phyloP scores from a whole-genome alignment of 2,113 vertebrate genomes.

The Triplophysa dalaica region DNA sequence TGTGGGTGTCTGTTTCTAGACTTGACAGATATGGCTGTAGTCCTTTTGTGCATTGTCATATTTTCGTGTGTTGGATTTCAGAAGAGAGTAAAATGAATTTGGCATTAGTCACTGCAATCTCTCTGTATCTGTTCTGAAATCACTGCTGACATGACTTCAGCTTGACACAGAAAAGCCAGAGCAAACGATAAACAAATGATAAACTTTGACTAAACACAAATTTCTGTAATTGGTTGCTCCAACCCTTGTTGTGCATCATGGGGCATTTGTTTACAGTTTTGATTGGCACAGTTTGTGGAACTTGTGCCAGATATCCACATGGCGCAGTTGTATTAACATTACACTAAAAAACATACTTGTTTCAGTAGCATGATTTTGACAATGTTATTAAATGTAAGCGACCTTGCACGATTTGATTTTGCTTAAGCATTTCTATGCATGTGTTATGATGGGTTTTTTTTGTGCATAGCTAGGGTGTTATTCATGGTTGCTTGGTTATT shows the following conservation, averaged over 20 bases:
- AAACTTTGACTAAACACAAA: constrained; percentile 12
- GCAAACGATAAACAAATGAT: constrained; percentile 10
- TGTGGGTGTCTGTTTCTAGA: background rate
- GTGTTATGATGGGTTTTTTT: too few relatives aligned
- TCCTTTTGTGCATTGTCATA: constrained; percentile 13
- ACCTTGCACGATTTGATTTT: too few relatives aligned
- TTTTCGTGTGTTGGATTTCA: constrained; percentile 10
- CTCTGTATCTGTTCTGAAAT: constrained; percentile 19
- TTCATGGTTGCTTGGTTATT: too few relatives aligned
- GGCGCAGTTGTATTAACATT: background rate
- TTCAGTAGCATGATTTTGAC: background rate
- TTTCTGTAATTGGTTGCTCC: constrained; percentile 27
- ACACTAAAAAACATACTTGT: background rate
- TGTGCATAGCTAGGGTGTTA: too few relatives aligned
- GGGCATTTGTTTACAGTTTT: constrained; percentile 17
- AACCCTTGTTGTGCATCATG: background rate
- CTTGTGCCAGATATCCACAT: background rate
- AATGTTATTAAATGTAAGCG: too few relatives aligned
- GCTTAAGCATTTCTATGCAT: too few relatives aligned
- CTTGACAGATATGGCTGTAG: background rate
- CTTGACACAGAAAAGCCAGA: background rate
- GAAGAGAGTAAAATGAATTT: background rate
- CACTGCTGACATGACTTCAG: background rate
- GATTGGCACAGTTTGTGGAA: background rate
- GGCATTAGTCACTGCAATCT: background rate